Evolutionary conservation across 2,888 invertebrate species (phyloP).

Genomic region (Drosophila borborema): DNA sequence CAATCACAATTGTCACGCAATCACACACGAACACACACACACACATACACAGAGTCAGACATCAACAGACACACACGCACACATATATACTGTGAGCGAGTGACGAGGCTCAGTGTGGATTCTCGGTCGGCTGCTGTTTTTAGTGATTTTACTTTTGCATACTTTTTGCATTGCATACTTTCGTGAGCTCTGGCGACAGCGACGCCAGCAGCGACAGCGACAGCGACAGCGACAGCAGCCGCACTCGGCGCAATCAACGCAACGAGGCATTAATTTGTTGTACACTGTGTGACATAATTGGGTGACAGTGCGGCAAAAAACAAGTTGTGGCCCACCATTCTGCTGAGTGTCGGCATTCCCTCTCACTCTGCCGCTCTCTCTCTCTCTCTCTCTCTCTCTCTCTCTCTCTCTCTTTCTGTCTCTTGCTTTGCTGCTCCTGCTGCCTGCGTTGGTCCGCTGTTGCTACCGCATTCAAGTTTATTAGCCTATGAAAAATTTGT

Average conservation of each 20-base stretch:
- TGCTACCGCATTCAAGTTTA: conserved; percentile 74
- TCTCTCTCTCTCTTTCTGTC: neutral
- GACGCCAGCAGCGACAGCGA: conserved; percentile 11
- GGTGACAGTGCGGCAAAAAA: conserved; percentile 79
- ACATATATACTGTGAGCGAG: conserved; percentile 7
- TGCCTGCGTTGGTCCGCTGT: conserved; percentile 36
- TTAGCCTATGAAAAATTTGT: conserved; percentile 81
- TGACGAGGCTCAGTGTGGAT: conserved; percentile 44
- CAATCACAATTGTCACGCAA: conserved; percentile 80
- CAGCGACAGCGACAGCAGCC: conserved; percentile 22
- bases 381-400: neutral
- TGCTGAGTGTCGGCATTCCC: conserved; percentile 30
- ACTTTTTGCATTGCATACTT: conserved; percentile 75
- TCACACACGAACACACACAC: conserved; percentile 55
- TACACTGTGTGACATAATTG: conserved; percentile 81
- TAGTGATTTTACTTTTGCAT: conserved; percentile 77
- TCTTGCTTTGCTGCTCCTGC: neutral
- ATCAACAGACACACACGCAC: conserved; percentile 31
- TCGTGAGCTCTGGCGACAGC: conserved; percentile 55
- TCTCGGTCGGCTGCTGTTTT: conserved; percentile 65
- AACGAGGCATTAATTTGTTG: conserved; percentile 83
- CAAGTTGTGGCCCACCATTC: conserved; percentile 62
- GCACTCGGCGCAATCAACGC: conserved; percentile 79
- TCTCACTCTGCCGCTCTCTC: neutral
- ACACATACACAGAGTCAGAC: conserved; percentile 23